These are phyloP conservation scores for Phrynocephalus guinanensis DNA, from an alignment of 2,797 vertebrate genomes.

Conservation along the genomic window DNA sequence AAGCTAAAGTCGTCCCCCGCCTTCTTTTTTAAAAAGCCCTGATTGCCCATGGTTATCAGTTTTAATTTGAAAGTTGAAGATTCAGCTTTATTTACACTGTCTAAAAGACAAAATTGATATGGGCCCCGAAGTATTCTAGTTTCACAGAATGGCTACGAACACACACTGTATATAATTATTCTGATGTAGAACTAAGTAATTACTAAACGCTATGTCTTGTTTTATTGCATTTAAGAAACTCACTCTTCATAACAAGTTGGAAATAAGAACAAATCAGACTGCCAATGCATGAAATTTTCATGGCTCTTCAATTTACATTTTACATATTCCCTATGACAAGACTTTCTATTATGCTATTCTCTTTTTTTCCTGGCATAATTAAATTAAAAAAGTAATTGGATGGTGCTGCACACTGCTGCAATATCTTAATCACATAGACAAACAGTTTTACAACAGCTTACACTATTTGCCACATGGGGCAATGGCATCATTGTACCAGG, in stretches of 20 bases:
- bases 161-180: slow-evolving; percentile 84
- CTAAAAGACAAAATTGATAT: slow-evolving; percentile 84
- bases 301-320: slow-evolving; percentile 85
- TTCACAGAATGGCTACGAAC: slow-evolving; percentile 78
- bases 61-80: slow-evolving; percentile 89
- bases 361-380: slow-evolving; percentile 83
- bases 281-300: slow-evolving; percentile 86
- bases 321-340: slow-evolving; percentile 85
- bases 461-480: slow-evolving; percentile 85
- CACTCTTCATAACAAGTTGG: slow-evolving; percentile 81
- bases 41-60: slow-evolving; percentile 88
- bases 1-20: slow-evolving; percentile 79
- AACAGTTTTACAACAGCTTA: slow-evolving; percentile 86
- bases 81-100: slow-evolving; percentile 87
- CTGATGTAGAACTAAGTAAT: slow-evolving; percentile 84
- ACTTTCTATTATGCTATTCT: slow-evolving; percentile 84
- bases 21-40: slow-evolving; percentile 81
- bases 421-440: slow-evolving; percentile 87
- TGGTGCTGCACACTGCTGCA: slow-evolving; percentile 83
- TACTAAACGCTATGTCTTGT: slow-evolving; percentile 82
- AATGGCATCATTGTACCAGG: slow-evolving; percentile 82
- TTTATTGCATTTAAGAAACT: slow-evolving; percentile 81
- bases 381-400: slow-evolving; percentile 87
- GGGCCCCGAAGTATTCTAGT: slow-evolving; percentile 82
- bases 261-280: slow-evolving; percentile 84